phyloP scores from a whole-genome alignment of 2,113 vertebrate species.

The Pelusios castaneus region DNA sequence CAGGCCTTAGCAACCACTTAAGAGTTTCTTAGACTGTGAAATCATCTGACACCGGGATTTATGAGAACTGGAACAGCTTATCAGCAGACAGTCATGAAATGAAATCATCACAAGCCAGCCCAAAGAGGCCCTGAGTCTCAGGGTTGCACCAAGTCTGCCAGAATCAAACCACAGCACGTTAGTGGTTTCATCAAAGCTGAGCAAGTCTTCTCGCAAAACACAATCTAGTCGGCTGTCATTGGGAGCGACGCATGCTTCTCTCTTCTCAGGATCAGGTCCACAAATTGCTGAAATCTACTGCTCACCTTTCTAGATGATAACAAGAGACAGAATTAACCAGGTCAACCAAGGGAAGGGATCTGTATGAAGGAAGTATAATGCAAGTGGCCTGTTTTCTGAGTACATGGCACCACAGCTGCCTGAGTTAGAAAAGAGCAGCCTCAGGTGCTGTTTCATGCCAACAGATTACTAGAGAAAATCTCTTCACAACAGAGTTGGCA shows the following conservation, averaged over 20 bases:
- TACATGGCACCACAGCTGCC: background rate
- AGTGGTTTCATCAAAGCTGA: background rate
- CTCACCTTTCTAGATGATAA: background rate
- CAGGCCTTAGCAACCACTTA: background rate
- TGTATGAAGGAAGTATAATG: no score
- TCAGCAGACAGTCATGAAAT: rapidly evolving
- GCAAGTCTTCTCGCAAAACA: background rate
- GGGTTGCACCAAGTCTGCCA: rapidly evolving
- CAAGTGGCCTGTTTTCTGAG: no score
- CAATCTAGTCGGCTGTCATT: background rate
- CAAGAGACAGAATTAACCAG: background rate
- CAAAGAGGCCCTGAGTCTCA: background rate
- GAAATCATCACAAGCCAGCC: rapidly evolving
- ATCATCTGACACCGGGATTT: conserved; percentile 31
- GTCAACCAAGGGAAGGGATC: no score
- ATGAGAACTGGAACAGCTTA: background rate
- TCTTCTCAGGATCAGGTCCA: background rate
- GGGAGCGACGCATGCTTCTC: background rate
- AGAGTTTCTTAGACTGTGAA: no score
- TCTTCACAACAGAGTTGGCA: background rate
- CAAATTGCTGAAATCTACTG: background rate
- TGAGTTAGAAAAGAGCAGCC: background rate
- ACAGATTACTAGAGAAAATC: background rate
- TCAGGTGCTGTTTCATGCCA: background rate
- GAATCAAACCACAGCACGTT: background rate